Evolutionary conservation across 2,797 vertebrate species (phyloP), one percentile per base, ranked within the genome.

Genomic region (Melanitta fusca): DNA sequence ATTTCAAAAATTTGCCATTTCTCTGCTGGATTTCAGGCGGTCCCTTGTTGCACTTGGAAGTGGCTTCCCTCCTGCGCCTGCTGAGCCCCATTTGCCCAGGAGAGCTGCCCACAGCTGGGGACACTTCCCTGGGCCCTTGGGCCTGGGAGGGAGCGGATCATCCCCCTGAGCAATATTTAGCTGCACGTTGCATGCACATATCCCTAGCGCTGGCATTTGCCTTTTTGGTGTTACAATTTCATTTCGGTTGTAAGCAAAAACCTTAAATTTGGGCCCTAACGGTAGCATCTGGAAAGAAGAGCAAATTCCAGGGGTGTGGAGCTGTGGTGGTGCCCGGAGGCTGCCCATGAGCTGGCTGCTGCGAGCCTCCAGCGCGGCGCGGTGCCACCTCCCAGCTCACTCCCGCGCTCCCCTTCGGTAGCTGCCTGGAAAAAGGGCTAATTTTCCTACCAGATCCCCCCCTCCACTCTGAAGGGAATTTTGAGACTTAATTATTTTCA

Each of bases 401-500:
- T 43, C 3, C 6, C 2, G 45, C 58, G 62, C 36, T 91, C 75
- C 81, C 45, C 71, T 77, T 53, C 72, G 17, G 94, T 79, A 96
- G 95, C 94, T 36, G 45, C 25, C 39, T 88, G 69, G 80, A 85
- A 93, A 91, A 86, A 53, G 66, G 80, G 11, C 61, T 56, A 3
- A 68, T 94, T 96, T 94, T 85, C 85, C 87, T 73, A 2, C 92
- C 58, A 45, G 69, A 60, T 90, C 43, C 58, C 80, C 51, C 6
- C 39, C 30, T 51, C 45, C 68, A 11, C 72, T 90, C 92, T 45
- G 15, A 91, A 90, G 96, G 91, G 95, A 93, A 80, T 96, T 93
- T 83, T 80, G 97, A 90, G 88, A 74, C 92, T 96, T 96, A 96
- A 97, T 97, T 97, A 96, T 97, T 97, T 97, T 97, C 95, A 83